A percentile compares a stretch with the other conserved stretches of the same genome.
phyloP scores from a whole-genome alignment of 2,888 invertebrate species.

The Chironomus riparius region DNA sequence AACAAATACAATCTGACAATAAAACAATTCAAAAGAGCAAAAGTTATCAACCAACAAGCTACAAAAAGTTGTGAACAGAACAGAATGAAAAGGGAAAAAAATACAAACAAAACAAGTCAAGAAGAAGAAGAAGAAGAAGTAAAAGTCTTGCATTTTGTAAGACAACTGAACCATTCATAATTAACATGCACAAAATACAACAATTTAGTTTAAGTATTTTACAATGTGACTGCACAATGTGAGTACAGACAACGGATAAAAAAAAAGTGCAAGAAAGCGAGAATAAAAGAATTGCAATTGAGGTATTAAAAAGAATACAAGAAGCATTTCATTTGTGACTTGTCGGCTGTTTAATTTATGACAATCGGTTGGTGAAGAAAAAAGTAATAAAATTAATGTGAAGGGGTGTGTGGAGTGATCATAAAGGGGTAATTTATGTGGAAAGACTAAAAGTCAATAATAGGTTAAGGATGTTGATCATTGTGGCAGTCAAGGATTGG shows the following conservation, averaged over 20 bases:
- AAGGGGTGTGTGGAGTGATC: no score
- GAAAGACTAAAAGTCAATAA: no score
- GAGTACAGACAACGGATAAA: no score
- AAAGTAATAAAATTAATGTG: no score
- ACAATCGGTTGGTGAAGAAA: not conserved
- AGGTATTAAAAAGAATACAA: slow-evolving; percentile 1
- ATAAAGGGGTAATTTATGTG: no score
- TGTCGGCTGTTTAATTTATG: not conserved
- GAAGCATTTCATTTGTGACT: not conserved
- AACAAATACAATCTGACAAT: not conserved
- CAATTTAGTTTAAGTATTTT: not conserved
- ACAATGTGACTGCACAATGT: no score
- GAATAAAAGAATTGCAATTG: slow-evolving; percentile 11
- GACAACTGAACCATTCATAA: slow-evolving; percentile 8
- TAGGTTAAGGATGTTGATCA: no score
- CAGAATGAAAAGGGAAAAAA: no score
- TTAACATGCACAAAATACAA: not conserved
- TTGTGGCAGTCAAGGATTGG: no score
- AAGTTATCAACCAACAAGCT: not conserved
- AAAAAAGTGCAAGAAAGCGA: not conserved
- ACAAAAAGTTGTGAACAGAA: not conserved
- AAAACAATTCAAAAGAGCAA: not conserved
- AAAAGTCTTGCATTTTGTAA: not conserved
- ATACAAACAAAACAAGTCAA: no score
- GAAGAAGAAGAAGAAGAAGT: not conserved